phyloP scores from a whole-genome alignment of 2,797 vertebrate species.

The Takifugu ocellatus region DNA sequence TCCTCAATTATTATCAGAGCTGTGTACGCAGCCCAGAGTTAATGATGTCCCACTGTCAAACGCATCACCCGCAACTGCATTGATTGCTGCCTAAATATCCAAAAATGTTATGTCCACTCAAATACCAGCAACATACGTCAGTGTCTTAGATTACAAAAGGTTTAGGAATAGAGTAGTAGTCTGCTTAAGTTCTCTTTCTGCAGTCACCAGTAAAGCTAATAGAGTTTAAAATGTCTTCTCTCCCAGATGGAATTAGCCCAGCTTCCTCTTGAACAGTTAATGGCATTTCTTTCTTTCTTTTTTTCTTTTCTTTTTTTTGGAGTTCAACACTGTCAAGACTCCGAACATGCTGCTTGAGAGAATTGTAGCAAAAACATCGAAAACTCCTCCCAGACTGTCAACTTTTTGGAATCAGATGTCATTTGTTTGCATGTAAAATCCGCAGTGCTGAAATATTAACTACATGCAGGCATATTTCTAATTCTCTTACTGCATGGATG shows the following conservation, averaged over 20 bases:
- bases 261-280: no score
- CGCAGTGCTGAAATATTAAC: not conserved
- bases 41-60: conserved; percentile 56
- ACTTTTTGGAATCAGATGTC: conserved; percentile 5
- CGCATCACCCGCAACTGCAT: conserved; percentile 32
- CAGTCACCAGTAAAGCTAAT: conserved; percentile 19
- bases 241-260: no score
- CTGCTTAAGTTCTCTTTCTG: not conserved
- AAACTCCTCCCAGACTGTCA: conserved; percentile 24
- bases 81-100: conserved; percentile 16
- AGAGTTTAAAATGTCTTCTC: no score
- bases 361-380: conserved; percentile 41
- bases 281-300: conserved; percentile 16
- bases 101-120: conserved; percentile 21
- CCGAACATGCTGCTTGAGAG: conserved; percentile 23
- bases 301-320: conserved; percentile 6
- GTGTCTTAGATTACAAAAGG: no score
- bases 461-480: not conserved
- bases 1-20: conserved; percentile 66
- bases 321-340: conserved; percentile 33
- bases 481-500: no score
- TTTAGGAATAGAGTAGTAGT: conserved; percentile 1
- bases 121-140: conserved; percentile 14
- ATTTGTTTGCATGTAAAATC: not conserved
- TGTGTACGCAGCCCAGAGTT: conserved; percentile 34